Evolutionary conservation across 2,888 invertebrate genomes (phyloP), one percentile per base, ranked within the genome.

Genomic region (Leptogaster cylindrica): DNA sequence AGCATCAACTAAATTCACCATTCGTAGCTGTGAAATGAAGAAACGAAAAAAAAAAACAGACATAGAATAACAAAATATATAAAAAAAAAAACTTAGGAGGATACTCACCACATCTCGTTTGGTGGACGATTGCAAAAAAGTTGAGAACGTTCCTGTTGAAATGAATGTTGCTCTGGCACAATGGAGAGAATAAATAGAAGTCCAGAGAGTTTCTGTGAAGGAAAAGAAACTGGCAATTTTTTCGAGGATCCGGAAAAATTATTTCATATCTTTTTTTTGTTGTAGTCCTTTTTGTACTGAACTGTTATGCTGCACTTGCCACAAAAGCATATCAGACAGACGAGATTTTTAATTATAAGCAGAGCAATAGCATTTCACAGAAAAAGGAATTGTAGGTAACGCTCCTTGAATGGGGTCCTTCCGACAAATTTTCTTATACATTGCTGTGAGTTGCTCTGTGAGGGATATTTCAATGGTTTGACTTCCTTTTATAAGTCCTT

Each of bases 221-320:
- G 28, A 50, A 50, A 50, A 50, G 27, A 28, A 50, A 28, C 50
- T 50, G 50, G 28, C 25, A 50, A 50, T 50, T 50, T 16, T 50
- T 25, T 50, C 27, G 27, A 25, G 50, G 28, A 25, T 25, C 50
- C 27, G 50, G 50, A 50, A 50, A 50, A 50, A 50, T 28, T 50
- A 50, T 16, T 50, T 25, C 14, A 50, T 14, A 12, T 50, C 27
- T 28, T 50, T 27, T 25, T 25, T 12, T 23, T 50, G 23, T 50
- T 25, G 6, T 10, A 14, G 14, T 50, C 27, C 28, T 28, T 25
- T 50, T 12, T 28, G 16, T 2, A 28, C 8, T 12, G 50, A 12
- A 6, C 23, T 8, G 27, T 4, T 23, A 16, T 7, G 10, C 12
- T 39, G 8, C 12, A 10, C n/a, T 39, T 39, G 6, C n/a, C 14